Conservation (phyloP, 2,113 vertebrate genomes). For the Brienomyrus longianalis region DNA sequence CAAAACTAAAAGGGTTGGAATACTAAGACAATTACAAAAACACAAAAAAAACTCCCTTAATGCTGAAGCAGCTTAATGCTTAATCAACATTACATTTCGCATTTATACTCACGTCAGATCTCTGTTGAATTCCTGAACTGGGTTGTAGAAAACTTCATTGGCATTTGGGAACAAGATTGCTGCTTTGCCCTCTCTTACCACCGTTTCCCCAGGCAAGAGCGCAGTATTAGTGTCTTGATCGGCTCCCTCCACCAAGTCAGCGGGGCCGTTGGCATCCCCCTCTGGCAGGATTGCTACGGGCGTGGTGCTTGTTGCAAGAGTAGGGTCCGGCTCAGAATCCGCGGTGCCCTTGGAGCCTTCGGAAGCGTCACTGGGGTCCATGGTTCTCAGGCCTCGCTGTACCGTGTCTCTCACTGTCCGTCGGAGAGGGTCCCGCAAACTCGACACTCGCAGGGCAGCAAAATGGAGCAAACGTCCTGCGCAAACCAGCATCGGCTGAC, state of each 20-base stretch:
- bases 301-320: not conserved
- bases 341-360: constrained; percentile 2
- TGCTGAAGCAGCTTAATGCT: not conserved
- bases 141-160: constrained; percentile 89
- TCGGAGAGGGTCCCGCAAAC: not conserved
- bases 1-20: not conserved
- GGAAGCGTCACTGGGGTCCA: constrained; percentile 29
- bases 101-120: constrained; percentile 75
- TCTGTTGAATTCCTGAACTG: constrained; percentile 87
- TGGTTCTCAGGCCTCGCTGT: constrained; percentile 30
- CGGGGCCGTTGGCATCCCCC: not conserved
- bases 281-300: not conserved
- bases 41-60: not conserved
- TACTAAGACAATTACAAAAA: not conserved
- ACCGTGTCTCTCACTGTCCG: not conserved
- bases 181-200: constrained; percentile 74
- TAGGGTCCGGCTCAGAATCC: not conserved
- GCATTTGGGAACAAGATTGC: constrained; percentile 73
- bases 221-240: constrained; percentile 3
- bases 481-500: constrained; percentile 35
- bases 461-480: constrained; percentile 6
- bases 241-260: not conserved
- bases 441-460: not conserved
- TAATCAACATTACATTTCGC: not conserved
- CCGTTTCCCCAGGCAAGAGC: constrained; percentile 54